These are phyloP conservation scores for Amblyraja radiata DNA, from an alignment of 2,797 vertebrate species.

Conservation along the genomic window DNA sequence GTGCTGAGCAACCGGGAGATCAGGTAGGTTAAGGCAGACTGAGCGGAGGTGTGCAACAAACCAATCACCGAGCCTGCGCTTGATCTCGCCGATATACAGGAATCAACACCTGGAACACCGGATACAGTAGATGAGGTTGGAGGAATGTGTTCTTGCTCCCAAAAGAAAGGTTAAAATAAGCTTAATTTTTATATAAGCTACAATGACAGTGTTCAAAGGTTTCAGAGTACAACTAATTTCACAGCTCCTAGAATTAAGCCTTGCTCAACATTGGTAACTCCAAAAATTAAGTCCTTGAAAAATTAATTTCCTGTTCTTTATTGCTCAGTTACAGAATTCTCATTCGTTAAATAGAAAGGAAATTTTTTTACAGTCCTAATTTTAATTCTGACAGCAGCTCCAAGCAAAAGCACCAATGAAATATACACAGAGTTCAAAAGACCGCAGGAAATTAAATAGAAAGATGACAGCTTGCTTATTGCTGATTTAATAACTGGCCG, in stretches of 20 bases:
- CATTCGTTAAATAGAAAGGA: background rate
- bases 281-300: background rate
- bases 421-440: background rate
- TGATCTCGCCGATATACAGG: no score
- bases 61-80: no score
- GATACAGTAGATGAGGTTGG: background rate
- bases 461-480: background rate
- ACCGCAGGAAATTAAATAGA: conserved; percentile 23
- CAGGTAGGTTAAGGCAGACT: no score
- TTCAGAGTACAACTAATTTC: background rate
- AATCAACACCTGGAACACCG: no score
- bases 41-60: no score
- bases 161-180: background rate
- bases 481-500: background rate
- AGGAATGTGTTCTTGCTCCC: background rate
- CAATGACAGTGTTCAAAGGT: background rate
- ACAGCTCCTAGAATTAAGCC: background rate
- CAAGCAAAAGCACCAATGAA: background rate
- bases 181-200: background rate
- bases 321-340: background rate
- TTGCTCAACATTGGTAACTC: background rate
- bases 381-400: conserved; percentile 19
- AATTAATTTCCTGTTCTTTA: background rate
- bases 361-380: background rate
- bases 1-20: no score